Percentiles rank a stretch among this genome's conserved stretches.
phyloP scores from a whole-genome alignment of 2,797 vertebrate species.

The Thamnophis elegans region DNA sequence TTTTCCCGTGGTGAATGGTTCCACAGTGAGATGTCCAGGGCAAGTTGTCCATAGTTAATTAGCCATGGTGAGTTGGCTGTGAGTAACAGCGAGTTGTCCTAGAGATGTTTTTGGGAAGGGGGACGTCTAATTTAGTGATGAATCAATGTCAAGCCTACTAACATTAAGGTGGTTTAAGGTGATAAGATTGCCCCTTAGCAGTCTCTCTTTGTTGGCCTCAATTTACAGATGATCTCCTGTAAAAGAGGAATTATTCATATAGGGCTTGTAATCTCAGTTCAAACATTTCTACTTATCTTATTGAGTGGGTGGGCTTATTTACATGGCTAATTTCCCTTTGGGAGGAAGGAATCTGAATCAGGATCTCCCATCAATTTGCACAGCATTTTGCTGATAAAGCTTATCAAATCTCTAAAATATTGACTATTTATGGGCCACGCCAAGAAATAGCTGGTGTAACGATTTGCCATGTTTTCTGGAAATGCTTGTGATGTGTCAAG shows the following conservation, averaged over 20 bases:
- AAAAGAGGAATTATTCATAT: not conserved
- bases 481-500: not conserved
- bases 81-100: not conserved
- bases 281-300: not conserved
- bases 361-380: not conserved
- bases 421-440: not conserved
- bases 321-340: not conserved
- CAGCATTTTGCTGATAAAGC: not conserved
- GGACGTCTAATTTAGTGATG: not conserved
- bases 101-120: not conserved
- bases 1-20: not conserved
- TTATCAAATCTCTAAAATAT: not conserved
- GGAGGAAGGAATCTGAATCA: not conserved
- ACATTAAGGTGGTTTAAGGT: not conserved
- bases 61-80: not conserved
- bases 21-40: too few species aligned
- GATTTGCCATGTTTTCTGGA: not conserved
- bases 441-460: not conserved
- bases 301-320: not conserved
- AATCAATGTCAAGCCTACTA: not conserved
- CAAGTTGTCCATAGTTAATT: not conserved
- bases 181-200: not conserved
- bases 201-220: not conserved
- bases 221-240: not conserved
- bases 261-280: not conserved